A percentile compares a stretch with the other conserved stretches of the same genome.
phyloP scores from a whole-genome alignment of 2,113 vertebrate species.

The Craseonycteris thonglongyai region DNA sequence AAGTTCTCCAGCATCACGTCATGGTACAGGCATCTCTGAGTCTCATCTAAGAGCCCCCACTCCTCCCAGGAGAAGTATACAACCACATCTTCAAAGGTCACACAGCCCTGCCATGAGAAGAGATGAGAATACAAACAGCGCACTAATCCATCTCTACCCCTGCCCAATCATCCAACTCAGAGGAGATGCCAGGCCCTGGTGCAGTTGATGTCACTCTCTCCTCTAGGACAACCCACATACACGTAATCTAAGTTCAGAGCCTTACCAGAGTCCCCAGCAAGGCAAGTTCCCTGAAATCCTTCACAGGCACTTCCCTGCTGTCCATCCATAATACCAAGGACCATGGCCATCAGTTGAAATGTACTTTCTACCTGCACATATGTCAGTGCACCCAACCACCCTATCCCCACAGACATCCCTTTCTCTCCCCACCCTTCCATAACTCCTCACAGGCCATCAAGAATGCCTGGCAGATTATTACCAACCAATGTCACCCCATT shows the following conservation, averaged over 20 bases:
- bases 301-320: neutral
- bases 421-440: too few relatives aligned
- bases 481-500: too few relatives aligned
- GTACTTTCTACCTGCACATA: rapidly evolving
- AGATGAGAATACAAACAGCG: neutral
- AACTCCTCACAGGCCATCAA: neutral
- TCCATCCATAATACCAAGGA: neutral
- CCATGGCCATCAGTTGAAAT: neutral
- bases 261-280: too few relatives aligned
- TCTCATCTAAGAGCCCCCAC: conserved; percentile 6
- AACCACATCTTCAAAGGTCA: conserved; percentile 55
- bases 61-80: conserved; percentile 45
- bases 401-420: neutral
- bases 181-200: neutral
- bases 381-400: too few relatives aligned
- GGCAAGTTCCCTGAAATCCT: neutral
- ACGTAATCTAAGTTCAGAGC: neutral
- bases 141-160: neutral
- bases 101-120: neutral
- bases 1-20: conserved; percentile 56
- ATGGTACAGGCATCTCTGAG: conserved; percentile 32
- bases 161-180: too few relatives aligned
- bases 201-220: neutral
- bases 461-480: neutral
- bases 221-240: too few relatives aligned